Evolutionary conservation across 2,797 vertebrate species (phyloP), one percentile per base, ranked within the genome.

Genomic region (Chelon auratus): DNA sequence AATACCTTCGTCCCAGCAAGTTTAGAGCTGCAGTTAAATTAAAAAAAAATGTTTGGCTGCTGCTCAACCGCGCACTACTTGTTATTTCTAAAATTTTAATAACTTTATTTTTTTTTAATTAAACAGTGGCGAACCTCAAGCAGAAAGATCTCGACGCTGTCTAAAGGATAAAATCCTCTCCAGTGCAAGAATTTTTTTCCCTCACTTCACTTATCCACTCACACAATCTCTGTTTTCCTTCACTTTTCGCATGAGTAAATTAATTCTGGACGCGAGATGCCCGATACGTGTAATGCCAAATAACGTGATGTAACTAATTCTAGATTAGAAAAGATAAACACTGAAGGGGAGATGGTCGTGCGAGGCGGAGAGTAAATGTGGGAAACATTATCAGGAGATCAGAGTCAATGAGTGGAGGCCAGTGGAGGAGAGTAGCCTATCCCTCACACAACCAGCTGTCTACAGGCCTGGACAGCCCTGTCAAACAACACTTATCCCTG

Each of bases 371-470:
- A 75, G 83, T 70, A 71, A 88, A 83, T 77, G 77, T 82, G 72
- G 81, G 69, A 74, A 78, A 83, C 77, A 71, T 80, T 81, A 77
- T 70, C 66, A 62, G 66, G 71, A 87, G 86, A 83, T 90, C 83
- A 83, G 82, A 83, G 80, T 88, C 86, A 82, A 72, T 83, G 89
- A 87, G 84, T 61, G 80, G 71, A 82, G 68, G 64, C 79, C 42
- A 66, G 77, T 66, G 67, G 76, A 82, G 68, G 77, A 90, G 87
- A 93, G 90, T 91, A 80, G 86, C 86, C 87, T 90, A 90, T 92
- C 88, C 89, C 80, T 91, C 91, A 92, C 89, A 92, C 78, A 83
- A 89, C 88, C 93, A 93, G 91, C 92, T 94, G 93, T 93, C 91
- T 86, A 75, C 87, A 87, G 81, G 79, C 83, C 88, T 51, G 72